Base-by-base conservation (phyloP, 1,140 invertebrate genomes). In the Pogonomyrmex barbatus region DNA sequence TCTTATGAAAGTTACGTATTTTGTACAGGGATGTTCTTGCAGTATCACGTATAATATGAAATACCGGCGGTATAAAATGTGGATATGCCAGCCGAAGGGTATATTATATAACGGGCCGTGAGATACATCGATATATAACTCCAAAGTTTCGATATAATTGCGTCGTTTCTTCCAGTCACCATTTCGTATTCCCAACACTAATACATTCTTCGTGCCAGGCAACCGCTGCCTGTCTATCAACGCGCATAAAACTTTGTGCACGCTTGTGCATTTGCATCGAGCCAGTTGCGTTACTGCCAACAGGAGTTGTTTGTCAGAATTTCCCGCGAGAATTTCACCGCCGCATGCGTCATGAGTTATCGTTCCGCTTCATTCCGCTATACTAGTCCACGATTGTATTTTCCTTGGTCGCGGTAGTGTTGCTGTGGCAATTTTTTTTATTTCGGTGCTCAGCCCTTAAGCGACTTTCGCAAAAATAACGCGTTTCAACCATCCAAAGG, bases 241-340 rank as follows among this genome's bases (percentile, higher is more conserved):
- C 63, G 89, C 63, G 79, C 67, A 84, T 68, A 76, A 87, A 90
- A 90, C 75, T 90, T 89, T 54, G 85, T 68, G 58, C 77, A 85
- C 47, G 70, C 52, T 89, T 86, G 68, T 83, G 87, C 87, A 89
- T 89, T 89, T 89, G 88, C 88, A 89, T 89, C 70, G 88, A 60
- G 88, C 50, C 60, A 67, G 88, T 81, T 62, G 78, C 76, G 88
- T 89, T 89, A 75, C 78, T 77, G 60, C 70, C 62, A 86, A 83
- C 85, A 82, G 33, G 67, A 87, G 67, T 89, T 89, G 88, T 90
- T 90, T 90, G 89, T 89, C 88, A 90, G 88, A 90, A 90, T 90
- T 90, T 90, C 89, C 85, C 89, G 68, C 9, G 88, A 89, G 89
- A 87, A 90, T 90, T 90, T 87, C 75, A 47, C 85, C 56, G 79